Conservation (phyloP, 2,113 vertebrate genomes). For the Oenanthe melanoleuca region DNA sequence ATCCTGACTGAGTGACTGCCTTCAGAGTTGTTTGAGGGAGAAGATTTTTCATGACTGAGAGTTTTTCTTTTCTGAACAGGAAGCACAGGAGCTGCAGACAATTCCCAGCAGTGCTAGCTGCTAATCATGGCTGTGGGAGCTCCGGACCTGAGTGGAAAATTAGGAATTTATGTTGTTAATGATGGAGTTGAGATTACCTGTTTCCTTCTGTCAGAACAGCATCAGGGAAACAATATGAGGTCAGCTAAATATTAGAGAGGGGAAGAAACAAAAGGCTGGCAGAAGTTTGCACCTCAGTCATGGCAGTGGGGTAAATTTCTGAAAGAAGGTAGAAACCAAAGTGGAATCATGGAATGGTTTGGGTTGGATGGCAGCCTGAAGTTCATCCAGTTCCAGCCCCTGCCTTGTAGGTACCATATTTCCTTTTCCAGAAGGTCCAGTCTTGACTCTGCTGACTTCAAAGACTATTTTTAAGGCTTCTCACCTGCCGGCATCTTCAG, state of each 20-base stretch:
- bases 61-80: background rate
- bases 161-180: background rate
- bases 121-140: background rate
- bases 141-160: background rate
- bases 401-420: rapidly evolving
- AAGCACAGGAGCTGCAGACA: background rate
- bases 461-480: background rate
- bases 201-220: background rate
- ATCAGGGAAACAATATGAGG: background rate
- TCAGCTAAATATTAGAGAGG: background rate
- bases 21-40: background rate
- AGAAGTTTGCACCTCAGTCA: background rate
- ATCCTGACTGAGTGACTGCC: background rate
- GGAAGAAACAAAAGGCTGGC: background rate
- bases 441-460: background rate
- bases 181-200: background rate
- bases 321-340: background rate
- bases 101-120: background rate
- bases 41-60: background rate
- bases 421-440: background rate
- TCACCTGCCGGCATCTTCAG: background rate
- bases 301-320: background rate
- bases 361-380: background rate
- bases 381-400: background rate
- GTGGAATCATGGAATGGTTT: background rate